phyloP scores from a whole-genome alignment of 92 coral and sea anemone species.

The Blastomussa wellsi region DNA sequence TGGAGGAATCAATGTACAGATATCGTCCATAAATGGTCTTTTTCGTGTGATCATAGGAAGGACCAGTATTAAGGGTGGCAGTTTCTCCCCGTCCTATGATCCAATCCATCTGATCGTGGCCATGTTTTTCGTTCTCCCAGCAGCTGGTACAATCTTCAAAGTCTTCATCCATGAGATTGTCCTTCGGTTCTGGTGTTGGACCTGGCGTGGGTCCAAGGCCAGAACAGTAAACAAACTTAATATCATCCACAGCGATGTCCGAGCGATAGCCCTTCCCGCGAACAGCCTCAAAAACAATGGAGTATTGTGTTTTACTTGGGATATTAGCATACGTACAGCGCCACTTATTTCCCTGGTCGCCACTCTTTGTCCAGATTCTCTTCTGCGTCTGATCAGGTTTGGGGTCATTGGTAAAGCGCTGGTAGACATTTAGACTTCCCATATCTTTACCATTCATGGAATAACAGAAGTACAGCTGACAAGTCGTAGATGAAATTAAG shows the following conservation, averaged over 20 bases:
- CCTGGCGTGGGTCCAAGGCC: conserved; percentile 53
- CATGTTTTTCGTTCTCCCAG: conserved; percentile 82
- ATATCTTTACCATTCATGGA: conserved; percentile 75
- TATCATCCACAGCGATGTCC: conserved; percentile 82
- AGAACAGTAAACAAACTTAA: conserved; percentile 70
- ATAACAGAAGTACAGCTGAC: conserved; percentile 74
- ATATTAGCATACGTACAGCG: conserved; percentile 26
- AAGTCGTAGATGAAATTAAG: conserved; percentile 65
- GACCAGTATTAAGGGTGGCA: conserved; percentile 76
- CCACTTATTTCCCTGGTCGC: conserved; percentile 73
- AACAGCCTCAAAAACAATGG: conserved; percentile 78
- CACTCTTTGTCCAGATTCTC: conserved; percentile 44
- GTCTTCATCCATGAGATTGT: conserved; percentile 60
- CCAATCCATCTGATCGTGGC: conserved; percentile 91
- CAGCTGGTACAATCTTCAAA: conserved; percentile 88
- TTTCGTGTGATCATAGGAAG: conserved; percentile 80
- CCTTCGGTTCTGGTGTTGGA: conserved; percentile 64
- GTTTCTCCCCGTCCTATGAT: conserved; percentile 85
- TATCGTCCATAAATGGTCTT: conserved; percentile 82
- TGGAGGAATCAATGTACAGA: conserved; percentile 80
- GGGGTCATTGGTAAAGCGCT: conserved; percentile 61
- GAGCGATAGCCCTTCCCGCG: conserved; percentile 77
- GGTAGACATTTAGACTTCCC: conserved; percentile 78
- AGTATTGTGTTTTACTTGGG: conserved; percentile 60
- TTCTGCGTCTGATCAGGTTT: conserved; percentile 75